Conservation (phyloP, 2,888 invertebrate genomes). For the Drosophila leonis region DNA sequence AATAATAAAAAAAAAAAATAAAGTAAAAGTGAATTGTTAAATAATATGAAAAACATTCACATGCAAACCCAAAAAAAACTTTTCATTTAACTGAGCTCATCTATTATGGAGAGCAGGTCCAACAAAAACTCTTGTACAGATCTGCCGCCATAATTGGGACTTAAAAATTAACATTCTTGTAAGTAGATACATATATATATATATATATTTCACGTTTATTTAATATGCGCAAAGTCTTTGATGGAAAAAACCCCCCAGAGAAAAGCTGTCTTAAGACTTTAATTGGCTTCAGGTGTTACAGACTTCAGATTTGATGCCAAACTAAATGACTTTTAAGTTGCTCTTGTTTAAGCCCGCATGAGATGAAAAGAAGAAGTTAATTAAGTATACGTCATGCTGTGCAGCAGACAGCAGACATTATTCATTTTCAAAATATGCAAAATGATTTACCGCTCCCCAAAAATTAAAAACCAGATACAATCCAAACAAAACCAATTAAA, state of each 20-base stretch:
- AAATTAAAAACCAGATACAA: conserved; percentile 8
- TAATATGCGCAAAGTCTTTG: conserved; percentile 5
- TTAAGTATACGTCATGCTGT: conserved; percentile 59
- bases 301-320: not conserved
- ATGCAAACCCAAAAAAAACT: conserved; percentile 5
- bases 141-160: not conserved
- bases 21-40: conserved; percentile 4
- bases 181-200: not conserved
- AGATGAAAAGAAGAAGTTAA: conserved; percentile 25
- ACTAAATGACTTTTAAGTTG: conserved; percentile 12
- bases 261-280: conserved; percentile 5
- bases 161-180: not conserved
- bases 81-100: not conserved
- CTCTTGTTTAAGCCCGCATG: not conserved
- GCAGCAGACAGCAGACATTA: conserved; percentile 15
- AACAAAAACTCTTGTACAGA: not conserved
- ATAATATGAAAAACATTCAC: conserved; percentile 4
- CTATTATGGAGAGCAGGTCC: not conserved
- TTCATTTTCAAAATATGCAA: conserved; percentile 5
- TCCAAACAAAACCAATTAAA: conserved; percentile 47
- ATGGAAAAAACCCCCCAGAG: not conserved
- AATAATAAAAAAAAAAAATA: not conserved
- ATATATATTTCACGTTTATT: conserved; percentile 1
- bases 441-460: not conserved
- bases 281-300: conserved; percentile 4